Evolutionary conservation across 2,113 vertebrate genomes (phyloP).

Genomic region (Pitta sordida): DNA sequence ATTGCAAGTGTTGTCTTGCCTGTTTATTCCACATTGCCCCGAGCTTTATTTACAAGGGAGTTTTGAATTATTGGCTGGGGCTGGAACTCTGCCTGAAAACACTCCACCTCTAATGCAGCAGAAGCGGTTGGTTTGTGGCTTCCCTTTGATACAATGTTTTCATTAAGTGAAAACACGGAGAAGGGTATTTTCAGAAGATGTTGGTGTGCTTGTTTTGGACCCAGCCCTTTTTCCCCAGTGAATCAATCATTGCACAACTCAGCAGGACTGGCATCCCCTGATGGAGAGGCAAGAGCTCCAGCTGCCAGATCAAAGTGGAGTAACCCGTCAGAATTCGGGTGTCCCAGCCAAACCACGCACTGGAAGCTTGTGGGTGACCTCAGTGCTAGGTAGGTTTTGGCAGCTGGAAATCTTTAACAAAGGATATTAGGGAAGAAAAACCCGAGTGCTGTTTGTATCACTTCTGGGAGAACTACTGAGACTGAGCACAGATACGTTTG

Average conservation of each 20-base stretch:
- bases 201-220: neutral
- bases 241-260: slow-evolving; percentile 13
- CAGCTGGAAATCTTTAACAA: neutral
- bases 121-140: slow-evolving; percentile 8
- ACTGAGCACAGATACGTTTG: neutral
- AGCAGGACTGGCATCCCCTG: neutral
- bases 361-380: neutral
- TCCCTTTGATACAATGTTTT: slow-evolving; percentile 34
- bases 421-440: neutral
- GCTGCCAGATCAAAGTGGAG: neutral
- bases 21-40: neutral
- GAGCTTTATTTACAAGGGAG: slow-evolving; percentile 32
- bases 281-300: neutral
- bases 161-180: neutral
- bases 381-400: neutral
- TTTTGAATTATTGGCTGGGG: neutral
- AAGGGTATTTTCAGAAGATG: neutral
- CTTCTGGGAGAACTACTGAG: neutral
- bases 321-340: neutral
- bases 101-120: neutral
- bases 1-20: neutral
- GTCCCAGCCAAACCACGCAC: neutral
- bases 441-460: neutral
- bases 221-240: neutral
- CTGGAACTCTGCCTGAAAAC: slow-evolving; percentile 19